Evolutionary conservation across 2,888 invertebrate species (phyloP), one percentile per base, ranked within the genome.

Genomic region (Zaprionus lineosus): DNA sequence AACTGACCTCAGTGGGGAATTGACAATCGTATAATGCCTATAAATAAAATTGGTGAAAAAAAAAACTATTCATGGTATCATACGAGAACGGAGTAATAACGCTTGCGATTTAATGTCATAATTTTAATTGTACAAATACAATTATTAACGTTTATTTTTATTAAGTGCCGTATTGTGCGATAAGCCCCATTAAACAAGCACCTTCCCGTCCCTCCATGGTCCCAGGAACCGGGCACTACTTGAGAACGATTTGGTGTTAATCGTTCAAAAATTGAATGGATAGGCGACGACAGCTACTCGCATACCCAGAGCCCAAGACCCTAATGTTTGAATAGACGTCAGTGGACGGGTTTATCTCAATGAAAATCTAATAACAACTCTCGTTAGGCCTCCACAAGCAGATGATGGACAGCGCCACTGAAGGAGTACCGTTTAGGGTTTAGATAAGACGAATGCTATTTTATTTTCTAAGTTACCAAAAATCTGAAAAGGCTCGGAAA

Each of bases 331-430:
- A 28, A 12, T 12, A 18, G 26, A 37, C 68, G 50, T 44, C 57
- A 53, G 39, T 47, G 44, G 44, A 57, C 66, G 56, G 3, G 48
- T 36, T 59, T 73, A 73, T 62, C 84, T 51, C 62, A 33, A 69
- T 70, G 69, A 44, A 31, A 75, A 69, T 70, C 76, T 44, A 28
- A 72, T 64, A 70, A 69, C 84, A 79, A 83, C 78, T 72, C 70
- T 76, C 69, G 66, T 43, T 52, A n/a, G n/a, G n/a, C n/a, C n/a
- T n/a, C n/a, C n/a, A n/a, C n/a, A n/a, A 47, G 59, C 70, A 76
- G 81, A 85, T 86, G 86, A 85, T 85, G 78, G 84, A 85, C 86
- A 84, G 74, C 74, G 76, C 67, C 77, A 60, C 84, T 86, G 86
- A 86, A 86, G 79, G 19, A 3, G 3, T 19, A 3, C 5, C 68